These are phyloP conservation scores for Lycorma delicatula DNA, from an alignment of 1,140 invertebrate species.

Conservation along the genomic window DNA sequence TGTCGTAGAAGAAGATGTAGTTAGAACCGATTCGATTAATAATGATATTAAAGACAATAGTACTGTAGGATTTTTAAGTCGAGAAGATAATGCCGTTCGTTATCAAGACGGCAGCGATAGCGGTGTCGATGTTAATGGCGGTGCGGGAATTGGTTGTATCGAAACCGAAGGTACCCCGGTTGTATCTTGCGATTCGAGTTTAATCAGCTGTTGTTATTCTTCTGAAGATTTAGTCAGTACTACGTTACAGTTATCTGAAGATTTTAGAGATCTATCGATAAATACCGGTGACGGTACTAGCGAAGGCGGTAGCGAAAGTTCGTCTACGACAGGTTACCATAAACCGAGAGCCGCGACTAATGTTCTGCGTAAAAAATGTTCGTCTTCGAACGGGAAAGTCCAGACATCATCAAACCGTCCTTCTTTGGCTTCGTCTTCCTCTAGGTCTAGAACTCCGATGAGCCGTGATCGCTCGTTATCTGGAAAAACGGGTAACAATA, in stretches of 20 bases:
- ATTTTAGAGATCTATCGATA: conserved; percentile 34
- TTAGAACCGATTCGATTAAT: no score
- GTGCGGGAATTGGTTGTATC: conserved; percentile 47
- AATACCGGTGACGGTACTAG: conserved; percentile 42
- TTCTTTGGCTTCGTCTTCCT: neutral
- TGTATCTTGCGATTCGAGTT: conserved; percentile 60
- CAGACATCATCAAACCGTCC: conserved; percentile 3
- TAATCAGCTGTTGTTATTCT: conserved; percentile 64
- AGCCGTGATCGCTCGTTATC: neutral
- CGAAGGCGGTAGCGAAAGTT: conserved; percentile 58
- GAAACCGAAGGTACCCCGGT: conserved; percentile 37
- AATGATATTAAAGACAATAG: no score
- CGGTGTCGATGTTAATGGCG: conserved; percentile 60
- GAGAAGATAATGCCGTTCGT: no score
- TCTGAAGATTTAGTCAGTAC: conserved; percentile 50
- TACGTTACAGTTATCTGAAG: conserved; percentile 39
- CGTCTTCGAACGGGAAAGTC: no score
- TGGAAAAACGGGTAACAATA: neutral
- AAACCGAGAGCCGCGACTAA: conserved; percentile 19
- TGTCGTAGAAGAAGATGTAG: no score
- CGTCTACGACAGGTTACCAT: conserved; percentile 48
- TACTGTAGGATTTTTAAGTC: no score
- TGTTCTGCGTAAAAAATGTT: neutral
- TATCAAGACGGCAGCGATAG: conserved; percentile 69
- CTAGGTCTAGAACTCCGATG: conserved; percentile 8